These are phyloP conservation scores for Cabera pusaria DNA, from an alignment of 2,888 invertebrate species.

Conservation along the genomic window DNA sequence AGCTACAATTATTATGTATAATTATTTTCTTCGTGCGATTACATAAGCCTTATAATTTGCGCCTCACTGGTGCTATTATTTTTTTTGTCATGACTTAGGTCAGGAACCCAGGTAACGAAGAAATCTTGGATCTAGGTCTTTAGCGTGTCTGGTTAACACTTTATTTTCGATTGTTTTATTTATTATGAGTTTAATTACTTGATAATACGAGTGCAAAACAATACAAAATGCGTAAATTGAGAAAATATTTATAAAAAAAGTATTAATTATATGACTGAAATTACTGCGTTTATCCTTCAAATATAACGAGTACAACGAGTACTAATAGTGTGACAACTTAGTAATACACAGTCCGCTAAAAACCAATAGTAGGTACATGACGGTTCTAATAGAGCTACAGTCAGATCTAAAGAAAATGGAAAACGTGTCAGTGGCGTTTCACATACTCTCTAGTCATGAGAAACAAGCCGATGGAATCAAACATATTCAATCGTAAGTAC, in stretches of 20 bases:
- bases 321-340: slow-evolving; percentile 13
- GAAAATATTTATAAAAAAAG: too few relatives aligned
- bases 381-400: too few relatives aligned
- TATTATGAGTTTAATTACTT: too few relatives aligned
- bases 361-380: too few relatives aligned
- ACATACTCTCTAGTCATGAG: slow-evolving; percentile 31
- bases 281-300: too few relatives aligned
- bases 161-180: slow-evolving; percentile 8
- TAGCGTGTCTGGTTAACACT: neutral
- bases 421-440: slow-evolving; percentile 32
- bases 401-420: slow-evolving; percentile 38
- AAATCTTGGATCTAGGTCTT: neutral
- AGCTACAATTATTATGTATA: slow-evolving; percentile 43
- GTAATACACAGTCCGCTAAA: slow-evolving; percentile 7
- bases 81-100: slow-evolving; percentile 20
- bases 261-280: too few relatives aligned
- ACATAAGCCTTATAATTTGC: slow-evolving; percentile 37
- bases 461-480: slow-evolving; percentile 10
- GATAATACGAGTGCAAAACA: too few relatives aligned
- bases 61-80: slow-evolving; percentile 25
- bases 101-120: slow-evolving; percentile 2
- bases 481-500: too few relatives aligned
- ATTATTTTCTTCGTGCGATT: slow-evolving; percentile 31
- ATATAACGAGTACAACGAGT: too few relatives aligned
- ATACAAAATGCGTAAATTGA: too few relatives aligned